Conservation (phyloP, 2,797 vertebrate species). For the Malurus leucopterus region DNA sequence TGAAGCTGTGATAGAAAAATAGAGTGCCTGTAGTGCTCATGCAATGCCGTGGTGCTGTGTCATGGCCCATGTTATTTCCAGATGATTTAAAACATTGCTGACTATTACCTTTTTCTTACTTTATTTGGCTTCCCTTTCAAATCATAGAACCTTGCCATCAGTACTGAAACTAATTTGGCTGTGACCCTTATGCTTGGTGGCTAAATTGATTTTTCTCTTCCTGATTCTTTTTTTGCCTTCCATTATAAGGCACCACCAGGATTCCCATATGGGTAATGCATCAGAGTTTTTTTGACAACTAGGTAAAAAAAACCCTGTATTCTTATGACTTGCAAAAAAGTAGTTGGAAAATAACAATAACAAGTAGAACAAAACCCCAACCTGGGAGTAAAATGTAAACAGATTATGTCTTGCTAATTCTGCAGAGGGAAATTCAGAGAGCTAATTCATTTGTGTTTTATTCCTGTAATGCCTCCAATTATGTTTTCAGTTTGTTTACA, state of each 20-base stretch:
- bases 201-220: constrained; percentile 56
- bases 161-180: constrained; percentile 36
- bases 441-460: neutral
- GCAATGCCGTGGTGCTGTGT: neutral
- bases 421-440: neutral
- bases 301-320: neutral
- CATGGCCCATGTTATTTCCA: neutral
- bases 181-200: constrained; percentile 10
- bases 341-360: neutral
- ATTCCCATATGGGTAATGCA: constrained; percentile 35
- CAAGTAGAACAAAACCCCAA: neutral
- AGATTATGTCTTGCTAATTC: neutral
- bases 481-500: neutral
- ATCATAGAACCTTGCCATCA: neutral
- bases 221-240: constrained; percentile 46
- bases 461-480: neutral
- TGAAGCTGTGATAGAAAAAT: constrained; percentile 18
- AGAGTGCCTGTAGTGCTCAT: neutral
- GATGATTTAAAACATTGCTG: constrained; percentile 25
- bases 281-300: constrained; percentile 19
- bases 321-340: constrained; percentile 5
- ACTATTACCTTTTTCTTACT: constrained; percentile 26
- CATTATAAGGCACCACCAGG: constrained; percentile 15
- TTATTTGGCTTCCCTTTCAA: neutral
- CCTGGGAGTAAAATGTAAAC: neutral